Percentiles rank a stretch among this genome's conserved stretches.
Evolutionary conservation across 1,140 invertebrate genomes (phyloP).

Genomic region (Paracyclopina nana): DNA sequence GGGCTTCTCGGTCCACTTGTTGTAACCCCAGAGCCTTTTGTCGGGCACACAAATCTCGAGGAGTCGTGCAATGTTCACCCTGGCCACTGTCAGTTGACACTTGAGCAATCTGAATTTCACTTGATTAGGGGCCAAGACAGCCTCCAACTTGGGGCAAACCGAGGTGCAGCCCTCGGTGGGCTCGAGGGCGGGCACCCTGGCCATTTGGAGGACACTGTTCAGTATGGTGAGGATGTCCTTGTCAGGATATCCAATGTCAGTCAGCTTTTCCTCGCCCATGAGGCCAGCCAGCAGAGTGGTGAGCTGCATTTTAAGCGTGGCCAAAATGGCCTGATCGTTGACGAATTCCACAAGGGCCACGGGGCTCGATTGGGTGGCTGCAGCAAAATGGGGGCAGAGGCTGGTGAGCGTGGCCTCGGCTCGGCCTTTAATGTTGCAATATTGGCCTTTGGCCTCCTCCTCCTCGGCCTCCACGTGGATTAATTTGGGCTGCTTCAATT

Average conservation of each 20-base stretch:
- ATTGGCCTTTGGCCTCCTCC: neutral
- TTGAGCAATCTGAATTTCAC: neutral
- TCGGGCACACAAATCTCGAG: neutral
- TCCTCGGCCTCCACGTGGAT: neutral
- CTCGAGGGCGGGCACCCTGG: neutral
- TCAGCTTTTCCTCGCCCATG: neutral
- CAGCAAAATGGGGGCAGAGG: neutral
- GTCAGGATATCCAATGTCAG: neutral
- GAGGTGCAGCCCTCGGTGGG: neutral
- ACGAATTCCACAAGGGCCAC: neutral
- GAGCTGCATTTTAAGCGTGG: neutral
- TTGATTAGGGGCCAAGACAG: neutral
- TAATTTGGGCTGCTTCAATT: too few species aligned
- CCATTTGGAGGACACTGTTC: neutral
- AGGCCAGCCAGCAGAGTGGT: neutral
- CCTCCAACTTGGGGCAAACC: neutral
- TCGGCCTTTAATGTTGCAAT: too few species aligned
- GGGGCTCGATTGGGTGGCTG: neutral
- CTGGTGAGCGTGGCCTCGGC: neutral
- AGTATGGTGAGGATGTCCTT: neutral
- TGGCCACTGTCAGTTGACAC: neutral
- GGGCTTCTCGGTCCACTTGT: neutral
- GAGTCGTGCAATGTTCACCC: neutral
- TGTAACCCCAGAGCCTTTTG: too few species aligned
- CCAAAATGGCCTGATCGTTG: neutral